These are phyloP conservation scores for Diachasma alloeum DNA, from an alignment of 1,140 invertebrate genomes.

Conservation along the genomic window DNA sequence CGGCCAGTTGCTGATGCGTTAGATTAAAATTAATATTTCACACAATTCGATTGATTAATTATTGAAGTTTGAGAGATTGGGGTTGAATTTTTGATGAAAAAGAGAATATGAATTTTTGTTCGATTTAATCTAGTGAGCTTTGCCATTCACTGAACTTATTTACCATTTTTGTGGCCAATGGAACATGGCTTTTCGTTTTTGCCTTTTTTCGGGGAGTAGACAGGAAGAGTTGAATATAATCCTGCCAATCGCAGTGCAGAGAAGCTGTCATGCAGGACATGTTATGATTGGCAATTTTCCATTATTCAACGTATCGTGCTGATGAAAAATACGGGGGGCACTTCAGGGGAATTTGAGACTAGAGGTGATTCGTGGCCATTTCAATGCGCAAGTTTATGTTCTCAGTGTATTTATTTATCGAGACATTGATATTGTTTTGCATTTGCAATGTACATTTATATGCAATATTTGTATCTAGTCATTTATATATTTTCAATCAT, in stretches of 20 bases:
- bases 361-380: conserved; percentile 4
- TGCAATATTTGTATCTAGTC: conserved; percentile 66
- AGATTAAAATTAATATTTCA: neutral
- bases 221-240: conserved; percentile 8
- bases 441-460: conserved; percentile 64
- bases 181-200: neutral
- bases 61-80: neutral
- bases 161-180: neutral
- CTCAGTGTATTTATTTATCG: conserved; percentile 61
- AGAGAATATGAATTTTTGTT: neutral
- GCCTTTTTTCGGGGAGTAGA: neutral
- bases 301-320: conserved; percentile 10
- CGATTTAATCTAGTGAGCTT: neutral
- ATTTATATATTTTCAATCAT: conserved; percentile 65
- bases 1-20: too few relatives aligned
- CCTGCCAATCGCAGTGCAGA: conserved; percentile 22
- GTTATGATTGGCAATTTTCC: conserved; percentile 30
- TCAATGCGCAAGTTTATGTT: conserved; percentile 12
- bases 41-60: neutral
- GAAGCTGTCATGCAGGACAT: conserved; percentile 25
- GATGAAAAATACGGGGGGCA: neutral
- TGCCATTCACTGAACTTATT: neutral
- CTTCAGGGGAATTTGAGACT: neutral
- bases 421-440: conserved; percentile 54
- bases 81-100: neutral